phyloP scores from a whole-genome alignment of 2,888 invertebrate genomes.

The Bhutanitis thaidina region DNA sequence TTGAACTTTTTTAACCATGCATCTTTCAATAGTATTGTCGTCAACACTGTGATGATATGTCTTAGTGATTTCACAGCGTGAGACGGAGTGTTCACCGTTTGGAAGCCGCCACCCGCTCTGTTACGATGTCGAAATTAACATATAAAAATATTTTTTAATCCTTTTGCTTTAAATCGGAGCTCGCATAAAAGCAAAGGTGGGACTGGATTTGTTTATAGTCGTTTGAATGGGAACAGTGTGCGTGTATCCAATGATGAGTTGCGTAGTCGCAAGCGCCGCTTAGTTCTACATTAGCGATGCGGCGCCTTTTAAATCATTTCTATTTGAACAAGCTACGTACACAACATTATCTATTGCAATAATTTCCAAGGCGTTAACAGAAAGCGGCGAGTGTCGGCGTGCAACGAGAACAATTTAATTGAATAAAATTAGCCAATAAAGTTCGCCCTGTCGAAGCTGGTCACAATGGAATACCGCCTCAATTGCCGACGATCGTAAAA shows the following conservation, averaged over 20 bases:
- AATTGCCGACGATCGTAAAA: constrained; percentile 54
- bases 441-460: constrained; percentile 54
- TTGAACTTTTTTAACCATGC: constrained; percentile 44
- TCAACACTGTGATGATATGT: constrained; percentile 65
- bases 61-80: constrained; percentile 66
- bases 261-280: constrained; percentile 30
- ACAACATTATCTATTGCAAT: constrained; percentile 61
- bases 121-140: constrained; percentile 39
- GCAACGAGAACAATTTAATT: constrained; percentile 73
- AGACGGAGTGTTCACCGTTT: constrained; percentile 57
- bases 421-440: constrained; percentile 79
- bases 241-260: constrained; percentile 36
- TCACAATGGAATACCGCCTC: constrained; percentile 74
- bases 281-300: constrained; percentile 33
- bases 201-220: constrained; percentile 45
- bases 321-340: constrained; percentile 37
- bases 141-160: constrained; percentile 57
- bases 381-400: constrained; percentile 33
- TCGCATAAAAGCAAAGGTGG: constrained; percentile 35
- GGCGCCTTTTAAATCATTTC: constrained; percentile 47
- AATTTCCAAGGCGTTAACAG: constrained; percentile 67
- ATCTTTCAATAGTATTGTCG: constrained; percentile 64
- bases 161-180: constrained; percentile 45
- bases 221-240: constrained; percentile 35
- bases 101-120: constrained; percentile 61